Conservation (phyloP, 37 sponge, comb jelly and placozoan species). For the Bolinopsis microptera region DNA sequence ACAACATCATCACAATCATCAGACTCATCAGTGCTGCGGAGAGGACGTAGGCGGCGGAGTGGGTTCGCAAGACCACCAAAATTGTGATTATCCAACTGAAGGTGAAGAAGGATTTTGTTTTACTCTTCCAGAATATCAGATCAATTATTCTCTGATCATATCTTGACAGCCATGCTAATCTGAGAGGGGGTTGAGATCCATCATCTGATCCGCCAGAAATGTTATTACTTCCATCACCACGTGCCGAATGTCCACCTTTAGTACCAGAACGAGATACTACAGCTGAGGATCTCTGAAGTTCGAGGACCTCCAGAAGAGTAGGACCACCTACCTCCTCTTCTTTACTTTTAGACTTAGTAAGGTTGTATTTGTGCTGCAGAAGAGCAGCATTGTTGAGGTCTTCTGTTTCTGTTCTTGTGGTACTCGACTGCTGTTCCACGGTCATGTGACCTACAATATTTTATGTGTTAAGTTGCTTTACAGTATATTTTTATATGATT, state of each 20-base stretch:
- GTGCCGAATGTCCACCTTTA: neutral
- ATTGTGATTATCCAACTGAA: neutral
- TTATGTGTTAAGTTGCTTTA: no score
- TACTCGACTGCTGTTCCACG: neutral
- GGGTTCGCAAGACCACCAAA: neutral
- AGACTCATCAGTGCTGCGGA: neutral
- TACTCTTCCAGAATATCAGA: constrained; percentile 33
- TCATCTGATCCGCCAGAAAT: neutral
- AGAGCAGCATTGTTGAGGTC: neutral
- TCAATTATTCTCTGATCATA: neutral
- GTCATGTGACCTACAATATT: neutral
- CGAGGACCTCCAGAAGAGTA: neutral
- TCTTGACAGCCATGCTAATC: neutral
- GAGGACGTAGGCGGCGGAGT: neutral
- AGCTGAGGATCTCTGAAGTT: constrained; percentile 55
- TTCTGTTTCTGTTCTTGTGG: neutral
- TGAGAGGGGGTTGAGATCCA: neutral
- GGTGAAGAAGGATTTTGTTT: neutral
- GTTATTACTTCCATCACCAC: neutral
- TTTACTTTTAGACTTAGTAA: neutral
- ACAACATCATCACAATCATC: constrained; percentile 19
- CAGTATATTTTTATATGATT: no score
- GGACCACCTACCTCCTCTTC: constrained; percentile 15
- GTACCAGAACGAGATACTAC: neutral
- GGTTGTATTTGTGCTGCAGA: neutral